Evolutionary conservation across 1,140 invertebrate genomes (phyloP).

Genomic region (Euura lappo): DNA sequence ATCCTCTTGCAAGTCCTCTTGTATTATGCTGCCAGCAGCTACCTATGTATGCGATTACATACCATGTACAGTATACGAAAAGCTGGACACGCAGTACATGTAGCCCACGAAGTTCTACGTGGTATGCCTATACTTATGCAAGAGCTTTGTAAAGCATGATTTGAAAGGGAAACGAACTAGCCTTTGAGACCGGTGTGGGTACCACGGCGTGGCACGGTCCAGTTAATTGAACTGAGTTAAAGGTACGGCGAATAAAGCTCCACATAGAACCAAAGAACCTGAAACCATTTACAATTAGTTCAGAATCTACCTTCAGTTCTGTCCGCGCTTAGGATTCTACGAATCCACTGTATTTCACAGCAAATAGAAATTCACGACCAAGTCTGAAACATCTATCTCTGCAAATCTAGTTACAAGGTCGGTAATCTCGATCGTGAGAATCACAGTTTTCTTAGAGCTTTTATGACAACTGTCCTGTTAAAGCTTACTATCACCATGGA

Average conservation of each 20-base stretch:
- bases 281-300: background rate
- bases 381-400: too few relatives aligned
- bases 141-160: background rate
- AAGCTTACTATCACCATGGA: too few relatives aligned
- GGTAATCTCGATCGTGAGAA: too few relatives aligned
- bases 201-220: background rate
- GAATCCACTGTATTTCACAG: too few relatives aligned
- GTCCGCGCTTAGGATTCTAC: background rate
- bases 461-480: too few relatives aligned
- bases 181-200: background rate
- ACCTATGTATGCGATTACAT: background rate
- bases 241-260: background rate
- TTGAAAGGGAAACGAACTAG: constrained; percentile 1
- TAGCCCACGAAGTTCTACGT: too few relatives aligned
- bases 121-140: too few relatives aligned
- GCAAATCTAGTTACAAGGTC: too few relatives aligned
- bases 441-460: too few relatives aligned
- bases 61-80: background rate
- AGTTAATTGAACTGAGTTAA: background rate
- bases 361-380: too few relatives aligned
- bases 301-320: background rate
- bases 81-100: background rate
- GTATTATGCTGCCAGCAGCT: background rate
- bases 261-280: background rate
- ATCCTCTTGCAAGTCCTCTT: background rate